Evolutionary conservation across 1,140 invertebrate species (phyloP).

Genomic region (Achatina immaculata): DNA sequence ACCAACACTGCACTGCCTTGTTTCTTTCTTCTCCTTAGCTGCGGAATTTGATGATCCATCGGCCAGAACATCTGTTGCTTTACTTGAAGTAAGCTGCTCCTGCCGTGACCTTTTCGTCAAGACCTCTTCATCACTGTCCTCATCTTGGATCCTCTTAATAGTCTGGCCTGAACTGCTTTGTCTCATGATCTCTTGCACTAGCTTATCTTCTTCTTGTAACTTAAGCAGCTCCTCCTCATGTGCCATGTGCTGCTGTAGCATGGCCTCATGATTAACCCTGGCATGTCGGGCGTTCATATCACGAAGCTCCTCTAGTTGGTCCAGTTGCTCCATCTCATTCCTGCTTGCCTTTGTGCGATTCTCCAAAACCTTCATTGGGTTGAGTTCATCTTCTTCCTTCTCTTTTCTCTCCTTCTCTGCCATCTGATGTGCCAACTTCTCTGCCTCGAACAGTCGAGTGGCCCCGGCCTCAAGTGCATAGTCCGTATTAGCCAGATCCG

Average conservation of each 20-base stretch:
- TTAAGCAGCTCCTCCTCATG: conserved; percentile 64
- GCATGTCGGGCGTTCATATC: conserved; percentile 93
- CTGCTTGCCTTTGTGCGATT: conserved; percentile 96
- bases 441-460: conserved; percentile 97
- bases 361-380: conserved; percentile 94
- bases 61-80: too few species aligned
- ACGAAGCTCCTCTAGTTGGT: conserved; percentile 95
- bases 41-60: too few species aligned
- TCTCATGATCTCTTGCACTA: too few species aligned
- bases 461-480: conserved; percentile 99
- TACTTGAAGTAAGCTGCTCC: too few species aligned
- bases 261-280: conserved; percentile 87
- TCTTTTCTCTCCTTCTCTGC: conserved; percentile 92
- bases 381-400: conserved; percentile 95
- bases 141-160: too few species aligned
- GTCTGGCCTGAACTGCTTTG: too few species aligned
- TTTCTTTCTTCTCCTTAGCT: too few species aligned
- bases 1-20: too few species aligned
- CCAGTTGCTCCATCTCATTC: conserved; percentile 95
- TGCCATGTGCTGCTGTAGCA: conserved; percentile 75
- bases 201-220: conserved; percentile 85
- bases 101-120: too few species aligned
- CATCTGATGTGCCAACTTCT: conserved; percentile 96
- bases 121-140: too few species aligned
- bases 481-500: conserved; percentile 96